These are phyloP conservation scores for Labroides dimidiatus DNA, from an alignment of 2,797 vertebrate genomes.

Conservation along the genomic window DNA sequence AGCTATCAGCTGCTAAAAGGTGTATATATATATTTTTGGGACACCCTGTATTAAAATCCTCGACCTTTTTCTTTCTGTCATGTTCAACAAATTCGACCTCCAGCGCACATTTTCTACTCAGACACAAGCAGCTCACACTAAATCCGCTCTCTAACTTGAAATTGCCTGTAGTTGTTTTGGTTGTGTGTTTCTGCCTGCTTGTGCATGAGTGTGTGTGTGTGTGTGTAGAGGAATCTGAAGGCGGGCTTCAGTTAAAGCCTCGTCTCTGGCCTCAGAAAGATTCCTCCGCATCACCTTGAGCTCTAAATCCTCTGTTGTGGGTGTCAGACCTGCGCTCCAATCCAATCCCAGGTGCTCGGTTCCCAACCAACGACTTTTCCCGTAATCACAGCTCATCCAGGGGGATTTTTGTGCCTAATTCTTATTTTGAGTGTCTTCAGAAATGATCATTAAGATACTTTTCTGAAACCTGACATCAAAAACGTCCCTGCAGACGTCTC, in stretches of 20 bases:
- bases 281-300: slow-evolving; percentile 67
- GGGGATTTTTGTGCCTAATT: no score
- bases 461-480: slow-evolving; percentile 69
- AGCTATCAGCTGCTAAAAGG: no score
- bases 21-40: no score
- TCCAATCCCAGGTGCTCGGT: slow-evolving; percentile 70
- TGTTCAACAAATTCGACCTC: slow-evolving; percentile 7
- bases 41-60: not conserved
- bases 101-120: slow-evolving; percentile 28
- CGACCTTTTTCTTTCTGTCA: not conserved
- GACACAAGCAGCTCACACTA: slow-evolving; percentile 32
- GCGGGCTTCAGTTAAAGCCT: slow-evolving; percentile 68
- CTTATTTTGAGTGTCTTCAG: no score
- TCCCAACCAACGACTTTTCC: slow-evolving; percentile 14
- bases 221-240: not conserved
- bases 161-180: slow-evolving; percentile 44
- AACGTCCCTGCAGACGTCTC: slow-evolving; percentile 60
- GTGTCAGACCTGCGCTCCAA: slow-evolving; percentile 60
- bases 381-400: slow-evolving; percentile 1
- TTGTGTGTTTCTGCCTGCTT: not conserved
- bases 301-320: slow-evolving; percentile 70
- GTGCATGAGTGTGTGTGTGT: not conserved
- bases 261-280: slow-evolving; percentile 61
- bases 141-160: slow-evolving; percentile 57
- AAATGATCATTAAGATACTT: not conserved